Evolutionary conservation across 2,888 invertebrate species (phyloP), one percentile per base, ranked within the genome.

Genomic region (Acrobasis suavella): DNA sequence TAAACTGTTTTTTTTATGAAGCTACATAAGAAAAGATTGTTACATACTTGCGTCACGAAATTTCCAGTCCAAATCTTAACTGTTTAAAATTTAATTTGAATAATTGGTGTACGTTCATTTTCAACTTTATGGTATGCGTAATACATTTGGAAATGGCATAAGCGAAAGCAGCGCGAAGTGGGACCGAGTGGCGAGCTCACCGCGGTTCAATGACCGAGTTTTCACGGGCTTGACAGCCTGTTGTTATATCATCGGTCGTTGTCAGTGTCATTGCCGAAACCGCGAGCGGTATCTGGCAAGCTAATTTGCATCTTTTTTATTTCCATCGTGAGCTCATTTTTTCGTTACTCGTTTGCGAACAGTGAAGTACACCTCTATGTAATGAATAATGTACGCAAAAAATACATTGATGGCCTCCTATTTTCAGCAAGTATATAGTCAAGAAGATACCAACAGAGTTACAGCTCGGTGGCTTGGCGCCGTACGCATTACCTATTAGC

Each of bases 201-300:
- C 76, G 78, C 85, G 83, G 93, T 87, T 92, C 92, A 92, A 92
- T 88, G 92, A 90, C 93, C 92, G 92, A 91, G 83, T 92, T 92
- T 92, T 92, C 91, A 91, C 89, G 89, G 76, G 91, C 91, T 91
- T 92, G 92, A 91, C 91, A 91, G 91, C 89, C 87, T 87, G 87
- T 83, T 87, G 90, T 92, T 92, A 92, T 92, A 91, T 92, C 92
- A 92, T 86, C 91, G 89, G 83, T 82, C 85, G 87, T 83, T 87
- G 91, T 91, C 92, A 91, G 90, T 92, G 92, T 92, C 93, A 92
- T 90, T 92, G 92, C 92, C 92, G 89, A 92, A 92, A 87, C 82
- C 76, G 75, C 82, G 78, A 72, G 68, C 72, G 70, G 67, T 67
- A 63, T 67, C 67, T 73, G 71, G 75, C 81, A 80, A 76, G 81